Percentiles rank a stretch among this genome's conserved stretches.
phyloP scores from a whole-genome alignment of 2,113 vertebrate species.

The Myxocyprinus asiaticus region DNA sequence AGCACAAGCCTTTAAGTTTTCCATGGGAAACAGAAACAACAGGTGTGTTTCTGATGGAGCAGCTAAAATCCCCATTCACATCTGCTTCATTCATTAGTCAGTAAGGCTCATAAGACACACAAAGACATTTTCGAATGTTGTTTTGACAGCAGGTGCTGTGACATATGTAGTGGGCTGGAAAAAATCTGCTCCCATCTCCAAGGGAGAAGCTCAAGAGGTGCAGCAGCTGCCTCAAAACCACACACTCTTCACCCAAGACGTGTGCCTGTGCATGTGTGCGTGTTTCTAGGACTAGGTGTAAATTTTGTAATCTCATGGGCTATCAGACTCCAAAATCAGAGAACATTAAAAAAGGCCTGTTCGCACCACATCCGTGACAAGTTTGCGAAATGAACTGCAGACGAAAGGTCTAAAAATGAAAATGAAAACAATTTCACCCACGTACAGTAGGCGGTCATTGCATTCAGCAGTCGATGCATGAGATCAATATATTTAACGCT shows the following conservation, averaged over 20 bases:
- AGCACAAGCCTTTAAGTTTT: neutral
- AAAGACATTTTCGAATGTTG: neutral
- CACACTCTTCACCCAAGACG: neutral
- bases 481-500: too few relatives aligned
- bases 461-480: too few relatives aligned
- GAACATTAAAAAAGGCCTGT: too few relatives aligned
- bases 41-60: slow-evolving; percentile 29
- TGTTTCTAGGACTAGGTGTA: neutral
- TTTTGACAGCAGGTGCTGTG: slow-evolving; percentile 26
- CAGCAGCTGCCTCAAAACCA: neutral
- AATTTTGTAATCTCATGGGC: neutral
- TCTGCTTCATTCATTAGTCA: slow-evolving; percentile 30
- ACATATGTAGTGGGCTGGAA: slow-evolving; percentile 10
- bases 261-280: neutral
- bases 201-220: neutral
- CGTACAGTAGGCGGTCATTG: too few relatives aligned
- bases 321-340: too few relatives aligned
- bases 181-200: slow-evolving; percentile 14
- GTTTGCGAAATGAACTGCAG: too few relatives aligned
- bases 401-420: too few relatives aligned
- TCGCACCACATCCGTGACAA: too few relatives aligned
- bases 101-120: slow-evolving; percentile 2
- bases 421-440: too few relatives aligned
- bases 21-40: slow-evolving; percentile 1
- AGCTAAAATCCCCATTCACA: slow-evolving; percentile 8